phyloP scores from a whole-genome alignment of 2,888 invertebrate genomes.

The Onchidella celtica region DNA sequence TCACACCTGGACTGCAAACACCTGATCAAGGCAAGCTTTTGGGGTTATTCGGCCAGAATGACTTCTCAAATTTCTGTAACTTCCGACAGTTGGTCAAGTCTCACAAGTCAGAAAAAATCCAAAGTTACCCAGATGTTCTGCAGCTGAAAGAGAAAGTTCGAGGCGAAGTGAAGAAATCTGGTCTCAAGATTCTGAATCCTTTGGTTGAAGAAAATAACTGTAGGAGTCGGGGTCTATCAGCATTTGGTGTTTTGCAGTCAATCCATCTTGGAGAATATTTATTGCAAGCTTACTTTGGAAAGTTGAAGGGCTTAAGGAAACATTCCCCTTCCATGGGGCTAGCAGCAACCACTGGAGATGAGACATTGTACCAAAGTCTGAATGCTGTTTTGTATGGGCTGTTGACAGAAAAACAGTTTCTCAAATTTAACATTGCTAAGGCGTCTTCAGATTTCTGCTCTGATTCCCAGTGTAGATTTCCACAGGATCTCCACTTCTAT shows the following conservation, averaged over 20 bases:
- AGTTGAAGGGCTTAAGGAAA: background rate
- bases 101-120: background rate
- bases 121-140: background rate
- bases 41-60: background rate
- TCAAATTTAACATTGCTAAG: constrained; percentile 56
- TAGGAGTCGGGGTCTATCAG: background rate
- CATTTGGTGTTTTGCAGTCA: constrained; percentile 20
- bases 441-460: constrained; percentile 53
- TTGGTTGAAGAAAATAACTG: background rate
- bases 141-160: background rate
- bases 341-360: constrained; percentile 8
- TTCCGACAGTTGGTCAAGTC: background rate
- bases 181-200: background rate
- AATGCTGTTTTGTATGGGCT: constrained; percentile 62
- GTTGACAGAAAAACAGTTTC: constrained; percentile 60
- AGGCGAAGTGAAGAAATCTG: background rate
- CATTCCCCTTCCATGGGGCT: background rate
- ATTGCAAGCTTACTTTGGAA: background rate
- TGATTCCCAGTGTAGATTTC: constrained; percentile 2
- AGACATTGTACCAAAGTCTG: constrained; percentile 53
- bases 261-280: constrained; percentile 25
- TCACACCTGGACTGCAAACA: constrained; percentile 19
- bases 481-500: constrained; percentile 32
- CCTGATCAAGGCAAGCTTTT: background rate
- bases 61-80: background rate